Percentiles rank a stretch among this genome's conserved stretches.
phyloP scores from a whole-genome alignment of 2,888 invertebrate species.

The Chalcis sispes region DNA sequence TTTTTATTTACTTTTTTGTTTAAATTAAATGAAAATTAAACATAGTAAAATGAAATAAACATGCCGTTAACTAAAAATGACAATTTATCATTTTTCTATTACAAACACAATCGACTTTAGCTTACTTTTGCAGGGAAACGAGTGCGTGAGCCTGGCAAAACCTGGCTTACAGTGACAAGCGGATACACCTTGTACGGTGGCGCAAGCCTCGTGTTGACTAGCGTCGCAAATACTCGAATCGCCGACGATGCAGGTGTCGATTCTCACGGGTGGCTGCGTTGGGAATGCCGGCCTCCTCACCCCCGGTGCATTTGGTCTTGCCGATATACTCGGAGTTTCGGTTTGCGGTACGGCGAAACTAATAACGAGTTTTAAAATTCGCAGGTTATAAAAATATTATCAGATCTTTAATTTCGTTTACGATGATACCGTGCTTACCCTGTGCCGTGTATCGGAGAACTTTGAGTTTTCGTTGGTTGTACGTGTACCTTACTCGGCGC shows the following conservation, averaged over 20 bases:
- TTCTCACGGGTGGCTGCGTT: conserved; percentile 85
- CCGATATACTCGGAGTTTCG: conserved; percentile 74
- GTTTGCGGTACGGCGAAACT: conserved; percentile 83
- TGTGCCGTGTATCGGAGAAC: conserved; percentile 78
- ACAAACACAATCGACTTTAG: not conserved
- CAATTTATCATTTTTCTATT: no score
- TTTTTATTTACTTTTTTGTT: not conserved
- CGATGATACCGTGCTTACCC: conserved; percentile 76
- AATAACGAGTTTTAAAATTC: conserved; percentile 63
- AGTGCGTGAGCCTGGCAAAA: conserved; percentile 71
- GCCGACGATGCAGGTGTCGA: conserved; percentile 95
- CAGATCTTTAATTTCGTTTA: not conserved
- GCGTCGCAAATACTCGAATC: conserved; percentile 94
- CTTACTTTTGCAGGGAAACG: conserved; percentile 72
- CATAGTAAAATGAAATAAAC: not conserved
- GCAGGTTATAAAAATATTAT: not conserved
- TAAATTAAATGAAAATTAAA: no score
- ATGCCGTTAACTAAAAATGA: not conserved
- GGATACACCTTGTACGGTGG: conserved; percentile 88
- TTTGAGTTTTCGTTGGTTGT: conserved; percentile 72
- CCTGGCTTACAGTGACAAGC: conserved; percentile 92
- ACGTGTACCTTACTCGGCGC: conserved; percentile 71
- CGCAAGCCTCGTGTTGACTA: conserved; percentile 91
- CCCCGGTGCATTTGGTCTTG: conserved; percentile 72
- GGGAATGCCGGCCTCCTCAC: conserved; percentile 79